Percentiles rank a stretch among this genome's conserved stretches.
Evolutionary conservation across 2,797 vertebrate species (phyloP).

Genomic region (Sebastes iracundus): DNA sequence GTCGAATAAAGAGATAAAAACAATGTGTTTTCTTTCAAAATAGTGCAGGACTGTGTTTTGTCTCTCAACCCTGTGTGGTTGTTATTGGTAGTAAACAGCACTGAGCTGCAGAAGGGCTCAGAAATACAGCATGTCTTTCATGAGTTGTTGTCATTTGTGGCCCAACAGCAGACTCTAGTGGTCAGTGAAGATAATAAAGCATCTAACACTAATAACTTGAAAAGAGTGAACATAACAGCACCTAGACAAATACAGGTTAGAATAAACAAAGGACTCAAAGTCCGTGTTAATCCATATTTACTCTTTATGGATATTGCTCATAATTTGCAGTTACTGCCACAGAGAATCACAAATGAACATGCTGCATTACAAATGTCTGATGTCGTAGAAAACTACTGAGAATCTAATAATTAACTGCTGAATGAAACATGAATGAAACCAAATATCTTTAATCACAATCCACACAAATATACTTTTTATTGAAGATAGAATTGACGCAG

Average conservation of each 20-base stretch:
- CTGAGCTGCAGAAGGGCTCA: neutral
- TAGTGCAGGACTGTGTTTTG: neutral
- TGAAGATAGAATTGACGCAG: neutral
- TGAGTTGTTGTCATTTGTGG: neutral
- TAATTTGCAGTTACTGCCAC: neutral
- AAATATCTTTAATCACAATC: neutral
- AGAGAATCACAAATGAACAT: neutral
- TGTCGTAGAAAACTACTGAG: neutral
- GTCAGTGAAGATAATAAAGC: neutral
- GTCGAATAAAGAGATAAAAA: neutral
- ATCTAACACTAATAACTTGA: no score
- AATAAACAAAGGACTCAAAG: neutral
- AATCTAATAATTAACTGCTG: neutral
- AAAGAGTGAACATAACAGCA: no score
- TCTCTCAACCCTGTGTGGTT: neutral
- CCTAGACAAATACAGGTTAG: no score
- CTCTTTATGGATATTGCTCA: neutral
- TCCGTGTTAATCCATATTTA: neutral
- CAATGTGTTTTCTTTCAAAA: neutral
- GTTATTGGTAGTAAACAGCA: neutral
- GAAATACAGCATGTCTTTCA: neutral
- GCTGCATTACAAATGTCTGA: neutral
- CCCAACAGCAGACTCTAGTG: conserved; percentile 13
- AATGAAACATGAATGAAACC: neutral
- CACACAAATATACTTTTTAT: conserved; percentile 41